These are phyloP conservation scores for Pardosa pseudoannulata DNA, from an alignment of 2,888 invertebrate genomes.

Conservation along the genomic window DNA sequence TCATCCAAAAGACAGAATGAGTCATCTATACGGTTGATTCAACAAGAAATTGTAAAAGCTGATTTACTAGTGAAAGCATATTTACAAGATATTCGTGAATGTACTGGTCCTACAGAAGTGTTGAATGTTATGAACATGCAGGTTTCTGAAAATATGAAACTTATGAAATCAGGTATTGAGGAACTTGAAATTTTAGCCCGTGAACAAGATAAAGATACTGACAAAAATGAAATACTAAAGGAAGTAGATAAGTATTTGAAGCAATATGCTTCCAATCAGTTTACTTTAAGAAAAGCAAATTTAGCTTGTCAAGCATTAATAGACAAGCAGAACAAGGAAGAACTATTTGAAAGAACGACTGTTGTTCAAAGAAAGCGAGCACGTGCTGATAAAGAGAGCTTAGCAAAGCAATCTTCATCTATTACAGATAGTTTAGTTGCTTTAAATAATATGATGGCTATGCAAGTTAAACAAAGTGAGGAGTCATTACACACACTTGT, in stretches of 20 bases:
- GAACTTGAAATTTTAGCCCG: conserved; percentile 64
- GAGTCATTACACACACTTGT: conserved; percentile 87
- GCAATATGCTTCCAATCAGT: conserved; percentile 66
- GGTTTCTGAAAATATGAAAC: conserved; percentile 64
- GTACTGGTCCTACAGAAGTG: conserved; percentile 56
- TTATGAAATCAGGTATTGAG: conserved; percentile 65
- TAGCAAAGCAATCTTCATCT: conserved; percentile 62
- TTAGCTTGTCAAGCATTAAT: conserved; percentile 60
- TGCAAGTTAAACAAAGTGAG: conserved; percentile 91
- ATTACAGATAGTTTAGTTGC: conserved; percentile 88
- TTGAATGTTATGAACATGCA: conserved; percentile 68
- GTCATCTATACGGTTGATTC: conserved; percentile 54
- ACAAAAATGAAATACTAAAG: conserved; percentile 39
- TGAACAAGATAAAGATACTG: conserved; percentile 64
- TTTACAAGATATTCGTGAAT: conserved; percentile 74
- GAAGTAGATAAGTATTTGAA: conserved; percentile 69
- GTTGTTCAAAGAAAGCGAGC: conserved; percentile 15
- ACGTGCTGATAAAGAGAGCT: conserved; percentile 66
- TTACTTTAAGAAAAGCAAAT: conserved; percentile 70
- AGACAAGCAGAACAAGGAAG: conserved; percentile 65
- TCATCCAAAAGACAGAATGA: conserved; percentile 21
- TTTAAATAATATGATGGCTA: conserved; percentile 90
- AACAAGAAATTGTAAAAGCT: conserved; percentile 67
- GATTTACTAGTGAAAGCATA: conserved; percentile 72
- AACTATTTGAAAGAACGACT: conserved; percentile 54